Conservation (phyloP, 2,888 invertebrate species). For the Calliopum simillimum region DNA sequence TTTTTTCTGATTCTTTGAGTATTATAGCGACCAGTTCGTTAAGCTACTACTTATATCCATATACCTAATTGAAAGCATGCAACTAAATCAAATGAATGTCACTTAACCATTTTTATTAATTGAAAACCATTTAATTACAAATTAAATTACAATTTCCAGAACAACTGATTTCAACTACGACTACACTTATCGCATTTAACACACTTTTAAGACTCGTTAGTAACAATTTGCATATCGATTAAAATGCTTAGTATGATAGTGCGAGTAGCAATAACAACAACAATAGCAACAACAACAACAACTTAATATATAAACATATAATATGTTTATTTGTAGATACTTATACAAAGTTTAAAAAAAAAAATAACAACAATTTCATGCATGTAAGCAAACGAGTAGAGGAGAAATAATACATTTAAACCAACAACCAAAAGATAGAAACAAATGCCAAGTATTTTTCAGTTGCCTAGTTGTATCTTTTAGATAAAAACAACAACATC, state of each 20-base stretch:
- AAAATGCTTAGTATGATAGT: conserved; percentile 38
- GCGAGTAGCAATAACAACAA: neutral
- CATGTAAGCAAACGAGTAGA: neutral
- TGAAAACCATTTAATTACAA: conserved; percentile 14
- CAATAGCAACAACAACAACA: neutral
- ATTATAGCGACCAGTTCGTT: no score
- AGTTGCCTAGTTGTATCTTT: neutral
- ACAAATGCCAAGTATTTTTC: neutral
- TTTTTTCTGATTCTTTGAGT: no score
- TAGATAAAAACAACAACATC: neutral
- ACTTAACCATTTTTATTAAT: conserved; percentile 2
- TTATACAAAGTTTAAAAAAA: conserved; percentile 4
- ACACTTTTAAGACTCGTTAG: conserved; percentile 62
- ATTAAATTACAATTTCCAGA: conserved; percentile 7
- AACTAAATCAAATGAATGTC: neutral
- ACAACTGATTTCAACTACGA: conserved; percentile 6
- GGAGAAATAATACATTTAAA: neutral
- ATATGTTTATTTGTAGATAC: no score
- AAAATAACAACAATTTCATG: conserved; percentile 1
- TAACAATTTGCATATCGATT: conserved; percentile 54
- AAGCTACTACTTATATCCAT: no score
- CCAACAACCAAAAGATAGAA: neutral
- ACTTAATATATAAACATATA: neutral
- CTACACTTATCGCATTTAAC: conserved; percentile 54
- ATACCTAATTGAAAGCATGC: neutral